Conservation (phyloP, 2,888 invertebrate species). For the Mamestra brassicae region DNA sequence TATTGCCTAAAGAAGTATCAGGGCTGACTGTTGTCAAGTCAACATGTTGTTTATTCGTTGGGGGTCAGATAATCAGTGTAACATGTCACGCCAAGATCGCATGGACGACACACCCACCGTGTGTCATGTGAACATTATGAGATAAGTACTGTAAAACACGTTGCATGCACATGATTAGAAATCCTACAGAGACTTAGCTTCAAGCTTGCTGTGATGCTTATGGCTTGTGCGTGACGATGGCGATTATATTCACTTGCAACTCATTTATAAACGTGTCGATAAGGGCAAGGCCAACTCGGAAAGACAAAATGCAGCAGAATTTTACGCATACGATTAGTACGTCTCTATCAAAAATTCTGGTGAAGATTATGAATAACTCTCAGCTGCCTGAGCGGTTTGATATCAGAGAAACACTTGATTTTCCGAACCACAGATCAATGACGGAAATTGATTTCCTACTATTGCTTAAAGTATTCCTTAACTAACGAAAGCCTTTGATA, state of each 20-base stretch:
- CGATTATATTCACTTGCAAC: slow-evolving; percentile 5
- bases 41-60: slow-evolving; percentile 67
- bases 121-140: slow-evolving; percentile 51
- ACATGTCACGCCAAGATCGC: slow-evolving; percentile 51
- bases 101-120: slow-evolving; percentile 65
- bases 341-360: neutral
- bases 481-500: slow-evolving; percentile 9
- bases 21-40: slow-evolving; percentile 68
- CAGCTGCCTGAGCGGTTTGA: neutral
- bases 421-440: neutral
- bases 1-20: slow-evolving; percentile 37
- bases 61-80: slow-evolving; percentile 67
- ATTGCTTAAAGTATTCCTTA: neutral
- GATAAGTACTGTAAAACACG: slow-evolving; percentile 45
- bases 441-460: neutral
- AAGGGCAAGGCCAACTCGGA: neutral
- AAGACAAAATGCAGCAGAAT: neutral
- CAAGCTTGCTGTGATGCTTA: neutral
- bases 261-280: neutral
- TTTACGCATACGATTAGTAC: neutral
- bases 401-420: neutral
- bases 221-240: neutral
- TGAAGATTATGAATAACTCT: neutral
- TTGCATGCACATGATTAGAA: slow-evolving; percentile 24
- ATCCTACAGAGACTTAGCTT: slow-evolving; percentile 26